Base-by-base conservation (phyloP, 1,140 invertebrate genomes). In the Kradibia gibbosae region DNA sequence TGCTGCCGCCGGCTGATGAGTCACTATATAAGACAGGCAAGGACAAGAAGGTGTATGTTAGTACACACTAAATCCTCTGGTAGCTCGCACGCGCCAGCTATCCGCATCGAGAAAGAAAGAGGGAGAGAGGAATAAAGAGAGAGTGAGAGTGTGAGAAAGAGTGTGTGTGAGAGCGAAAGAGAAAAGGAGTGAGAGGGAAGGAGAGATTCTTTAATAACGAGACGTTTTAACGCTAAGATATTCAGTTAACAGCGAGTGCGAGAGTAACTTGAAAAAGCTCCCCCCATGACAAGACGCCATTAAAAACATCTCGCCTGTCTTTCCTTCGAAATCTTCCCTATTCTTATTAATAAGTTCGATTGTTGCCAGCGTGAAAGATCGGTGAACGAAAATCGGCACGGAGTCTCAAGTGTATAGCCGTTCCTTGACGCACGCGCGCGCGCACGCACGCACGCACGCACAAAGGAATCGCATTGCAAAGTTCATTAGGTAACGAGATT, bases 1-100 rank as follows among this genome's bases (percentile, higher is more conserved):
- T 84, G 86, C 83, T 79, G 86, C 85, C 86, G 85, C 85, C 85
- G 84, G 85, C 86, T 87, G 88, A 91, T 90, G 90, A 90, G 87
- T 89, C 88, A 90, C 88, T 91, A 91, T 91, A 91, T 90, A 91
- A 90, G 89, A 89, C 88, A 88, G 87, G 89, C 89, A 91, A 91
- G 89, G 89, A 90, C 89, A 90, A 89, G 89, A 90, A 89, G 87
- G 88, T 88, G 87, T 90, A 90, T 89, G 88, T 88, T 90, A 91
- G 90, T 90, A 87, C 86, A 89, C 87, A 90, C 84, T 89, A 87
- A 89, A 89, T 90, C 87, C 87, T 91, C 87, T 72, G 82, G 89
- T 88, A 85, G 86, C 86, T 89, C 86, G 89, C 87, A 88, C 87
- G 83, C 84, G 84, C 84, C 83, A 74, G 84, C 83, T 72, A 80